A percentile compares a stretch with the other conserved stretches of the same genome.
Evolutionary conservation across 2,888 invertebrate species (phyloP).

Genomic region (Venustoraphidia nigricollis): DNA sequence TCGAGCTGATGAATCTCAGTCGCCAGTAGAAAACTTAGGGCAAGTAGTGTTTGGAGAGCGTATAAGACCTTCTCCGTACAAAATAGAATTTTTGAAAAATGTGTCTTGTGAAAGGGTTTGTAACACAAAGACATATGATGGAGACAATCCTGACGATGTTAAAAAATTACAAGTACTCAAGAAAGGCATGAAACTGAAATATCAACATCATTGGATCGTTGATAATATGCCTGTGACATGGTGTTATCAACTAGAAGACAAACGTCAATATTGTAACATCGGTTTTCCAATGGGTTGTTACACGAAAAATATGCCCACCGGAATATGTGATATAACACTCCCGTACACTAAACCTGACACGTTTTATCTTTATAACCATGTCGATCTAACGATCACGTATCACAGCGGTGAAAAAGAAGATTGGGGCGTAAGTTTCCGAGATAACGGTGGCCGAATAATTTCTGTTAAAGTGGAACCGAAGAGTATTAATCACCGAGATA

Average conservation of each 20-base stretch:
- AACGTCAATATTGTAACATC: conserved; percentile 72
- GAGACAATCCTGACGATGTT: conserved; percentile 42
- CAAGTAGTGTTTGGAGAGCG: conserved; percentile 99
- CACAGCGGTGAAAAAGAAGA: conserved; percentile 80
- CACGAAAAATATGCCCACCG: conserved; percentile 11
- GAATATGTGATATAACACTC: conserved; percentile 35
- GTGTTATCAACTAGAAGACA: conserved; percentile 68
- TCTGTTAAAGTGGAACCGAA: conserved; percentile 47
- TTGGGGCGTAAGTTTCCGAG: conserved; percentile 65
- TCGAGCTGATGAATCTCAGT: conserved; percentile 52
- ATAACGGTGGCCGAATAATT: conserved; percentile 77
- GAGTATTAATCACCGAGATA: conserved; percentile 23
- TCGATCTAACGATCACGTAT: conserved; percentile 84
- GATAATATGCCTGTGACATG: conserved; percentile 99
- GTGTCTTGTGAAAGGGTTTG: conserved; percentile 44
- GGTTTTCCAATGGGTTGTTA: conserved; percentile 96
- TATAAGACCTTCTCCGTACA: conserved; percentile 86
- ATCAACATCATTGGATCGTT: conserved; percentile 97
- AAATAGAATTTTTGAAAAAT: conserved; percentile 69
- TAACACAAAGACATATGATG: conserved; percentile 48
- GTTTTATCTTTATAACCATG: conserved; percentile 93
- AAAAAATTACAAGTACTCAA: conserved; percentile 67
- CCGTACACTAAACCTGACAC: conserved; percentile 48
- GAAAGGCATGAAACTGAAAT: conserved; percentile 82
- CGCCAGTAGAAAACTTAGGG: conserved; percentile 94